A percentile compares a stretch with the other conserved stretches of the same genome.
Conservation (phyloP, 2,797 vertebrate genomes). For the Salarias fasciatus region DNA sequence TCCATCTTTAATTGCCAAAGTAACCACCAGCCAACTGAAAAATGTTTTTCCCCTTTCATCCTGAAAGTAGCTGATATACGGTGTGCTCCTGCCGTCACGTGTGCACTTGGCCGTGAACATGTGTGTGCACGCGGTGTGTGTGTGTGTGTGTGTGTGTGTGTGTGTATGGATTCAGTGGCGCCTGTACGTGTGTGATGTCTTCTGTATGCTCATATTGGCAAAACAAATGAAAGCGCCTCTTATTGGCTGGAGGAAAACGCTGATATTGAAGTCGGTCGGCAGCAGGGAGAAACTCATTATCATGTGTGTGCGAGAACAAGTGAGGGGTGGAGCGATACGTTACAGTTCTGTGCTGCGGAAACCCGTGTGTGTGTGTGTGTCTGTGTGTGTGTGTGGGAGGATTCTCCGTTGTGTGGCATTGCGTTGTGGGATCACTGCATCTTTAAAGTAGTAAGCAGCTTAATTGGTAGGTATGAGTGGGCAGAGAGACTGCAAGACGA, state of each 20-base stretch:
- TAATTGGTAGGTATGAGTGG: conserved; percentile 63
- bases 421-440: conserved; percentile 50
- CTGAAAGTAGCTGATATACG: conserved; percentile 25
- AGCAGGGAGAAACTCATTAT: conserved; percentile 36
- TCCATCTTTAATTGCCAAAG: conserved; percentile 56
- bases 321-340: neutral
- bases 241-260: conserved; percentile 3
- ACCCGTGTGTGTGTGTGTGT: conserved; percentile 28
- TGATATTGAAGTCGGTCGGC: conserved; percentile 16
- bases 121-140: conserved; percentile 15
- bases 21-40: conserved; percentile 44
- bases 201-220: conserved; percentile 26
- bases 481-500: conserved; percentile 47
- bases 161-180: conserved; percentile 24
- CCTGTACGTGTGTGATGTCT: conserved; percentile 9
- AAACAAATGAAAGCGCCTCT: conserved; percentile 20
- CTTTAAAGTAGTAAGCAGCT: conserved; percentile 52
- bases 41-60: conserved; percentile 33
- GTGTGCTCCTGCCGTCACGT: conserved; percentile 7
- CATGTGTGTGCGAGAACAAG: conserved; percentile 16
- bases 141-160: conserved; percentile 18
- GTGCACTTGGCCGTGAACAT: conserved; percentile 22
- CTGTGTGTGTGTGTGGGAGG: conserved; percentile 33
- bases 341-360: conserved; percentile 36
- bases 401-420: conserved; percentile 28